Base-by-base conservation (phyloP, 1,140 invertebrate species). In the Heliconius hewitsoni region DNA sequence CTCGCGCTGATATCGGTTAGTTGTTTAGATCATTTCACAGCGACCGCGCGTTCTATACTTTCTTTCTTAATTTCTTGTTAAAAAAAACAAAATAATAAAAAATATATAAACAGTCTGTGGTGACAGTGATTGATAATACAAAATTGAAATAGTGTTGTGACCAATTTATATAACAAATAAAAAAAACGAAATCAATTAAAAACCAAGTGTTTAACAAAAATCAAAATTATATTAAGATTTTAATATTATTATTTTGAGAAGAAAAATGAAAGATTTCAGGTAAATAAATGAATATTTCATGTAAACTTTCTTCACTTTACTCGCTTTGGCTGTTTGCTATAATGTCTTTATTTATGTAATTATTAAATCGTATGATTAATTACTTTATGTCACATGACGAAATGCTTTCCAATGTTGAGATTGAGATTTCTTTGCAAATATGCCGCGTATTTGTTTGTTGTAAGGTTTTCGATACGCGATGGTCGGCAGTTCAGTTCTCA, bases 21-120 rank as follows among this genome's bases (percentile, higher is more conserved):
- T 89, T 87, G 83, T 88, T 77, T 87, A 85, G 87, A 86, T 89
- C 86, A 89, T 81, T 81, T 80, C 86, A 78, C 46, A 71, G 78
- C 78, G 81, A 75, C 34, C 84, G 85, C 85, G 81, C 86, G 82
- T 80, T 71, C 74, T 73, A 66, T 16, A 27, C 60, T 27, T 30
- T 66, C n/a, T 27, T 11, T 57, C 27, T 3, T 30, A 13, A 66
- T n/a, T 13, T 66, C 8, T 30, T 27, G 8, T 66, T 13, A 23
- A 66, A 30, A 66, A 66, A 27, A 60, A 9, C 8, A 2, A 19
- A 57, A 52, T 18, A 19, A 52, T 8, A 18, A 19, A 6, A 52
- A 2, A 52, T 19, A 52, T 52, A 50, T 18, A 5, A 9, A 27
- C 27, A 23, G 11, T 66, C 60, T 66, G 27, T 66, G 60, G 60